Base-by-base conservation (phyloP, 2,888 invertebrate genomes). In the Homarus gammarus region DNA sequence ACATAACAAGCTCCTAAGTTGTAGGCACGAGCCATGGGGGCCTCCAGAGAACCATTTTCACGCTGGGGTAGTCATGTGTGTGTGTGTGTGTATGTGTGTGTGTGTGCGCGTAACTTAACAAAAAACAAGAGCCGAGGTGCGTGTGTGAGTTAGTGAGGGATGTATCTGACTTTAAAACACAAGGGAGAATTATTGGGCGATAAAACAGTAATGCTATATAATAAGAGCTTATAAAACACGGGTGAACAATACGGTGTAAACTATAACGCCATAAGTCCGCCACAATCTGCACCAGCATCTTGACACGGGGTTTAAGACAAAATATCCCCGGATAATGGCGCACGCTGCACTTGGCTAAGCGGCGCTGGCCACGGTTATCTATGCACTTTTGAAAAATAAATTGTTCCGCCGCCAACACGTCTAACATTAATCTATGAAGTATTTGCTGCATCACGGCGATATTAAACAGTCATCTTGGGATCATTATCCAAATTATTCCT, bases 401-500 rank as follows among this genome's bases (percentile, higher is more conserved):
- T 70, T 70, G 70, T 70, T 31, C 70, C 70, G 31, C 70, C 31
- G 70, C 70, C 70, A 70, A 70, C 70, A 33, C n/a, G 70, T 31
- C 70, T 31, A 27, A 70, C 31, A 70, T 70, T 70, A 70, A 70
- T 70, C 70, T 70, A n/a, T 38, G 27, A 44, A 27, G 75, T 75
- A 75, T 75, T 75, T 75, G 75, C 75, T 75, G 22, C 75, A 38
- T 75, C 75, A 75, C 22, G 75, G 38, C 75, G 38, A 38, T 75
- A 75, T 75, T 33, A 75, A 75, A 75, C 38, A 36, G 75, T 75
- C 75, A 75, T 75, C 75, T 75, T 75, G n/a, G 75, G 75, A 75
- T 75, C 75, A 75, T 75, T 75, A 75, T 75, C 75, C 75, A 44
- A 75, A 75, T 75, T 75, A 75, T 75, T 75, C 75, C 44, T 40